These are phyloP conservation scores for Cyprinodon tularosa DNA, from an alignment of 2,113 vertebrate genomes.

Conservation along the genomic window DNA sequence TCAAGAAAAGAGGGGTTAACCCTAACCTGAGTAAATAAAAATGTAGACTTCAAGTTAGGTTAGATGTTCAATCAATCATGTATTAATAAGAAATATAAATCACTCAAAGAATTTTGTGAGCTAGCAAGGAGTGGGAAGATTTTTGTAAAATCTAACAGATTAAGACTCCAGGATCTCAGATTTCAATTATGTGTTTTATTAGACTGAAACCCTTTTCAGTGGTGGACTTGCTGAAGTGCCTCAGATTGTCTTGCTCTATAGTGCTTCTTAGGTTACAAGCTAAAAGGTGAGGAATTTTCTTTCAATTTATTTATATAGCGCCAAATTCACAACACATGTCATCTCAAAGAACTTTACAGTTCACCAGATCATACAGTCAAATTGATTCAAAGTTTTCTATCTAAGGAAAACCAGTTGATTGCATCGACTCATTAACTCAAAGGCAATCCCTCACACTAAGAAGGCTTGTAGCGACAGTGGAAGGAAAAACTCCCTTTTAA, in stretches of 20 bases:
- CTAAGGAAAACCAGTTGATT: too few species aligned
- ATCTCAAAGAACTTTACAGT: too few species aligned
- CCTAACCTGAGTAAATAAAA: background rate
- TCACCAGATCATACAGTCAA: too few species aligned
- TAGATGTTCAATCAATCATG: background rate
- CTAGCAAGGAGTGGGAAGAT: too few species aligned
- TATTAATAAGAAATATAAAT: background rate
- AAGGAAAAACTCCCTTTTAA: too few species aligned
- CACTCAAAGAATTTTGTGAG: background rate
- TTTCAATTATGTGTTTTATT: background rate
- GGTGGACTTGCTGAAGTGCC: background rate
- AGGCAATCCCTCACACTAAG: too few species aligned
- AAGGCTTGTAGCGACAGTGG: too few species aligned
- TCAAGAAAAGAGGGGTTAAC: too few species aligned
- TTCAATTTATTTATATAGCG: background rate
- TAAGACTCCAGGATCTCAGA: background rate
- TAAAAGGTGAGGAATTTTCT: background rate
- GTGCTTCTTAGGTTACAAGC: background rate
- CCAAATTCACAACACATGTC: background rate
- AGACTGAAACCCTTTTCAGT: background rate
- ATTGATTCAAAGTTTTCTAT: too few species aligned
- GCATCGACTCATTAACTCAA: too few species aligned
- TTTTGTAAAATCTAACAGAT: too few species aligned
- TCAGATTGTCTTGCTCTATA: background rate
- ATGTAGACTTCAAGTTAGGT: background rate